phyloP scores from a whole-genome alignment of 2,797 vertebrate species.

The Bradypus variegatus region DNA sequence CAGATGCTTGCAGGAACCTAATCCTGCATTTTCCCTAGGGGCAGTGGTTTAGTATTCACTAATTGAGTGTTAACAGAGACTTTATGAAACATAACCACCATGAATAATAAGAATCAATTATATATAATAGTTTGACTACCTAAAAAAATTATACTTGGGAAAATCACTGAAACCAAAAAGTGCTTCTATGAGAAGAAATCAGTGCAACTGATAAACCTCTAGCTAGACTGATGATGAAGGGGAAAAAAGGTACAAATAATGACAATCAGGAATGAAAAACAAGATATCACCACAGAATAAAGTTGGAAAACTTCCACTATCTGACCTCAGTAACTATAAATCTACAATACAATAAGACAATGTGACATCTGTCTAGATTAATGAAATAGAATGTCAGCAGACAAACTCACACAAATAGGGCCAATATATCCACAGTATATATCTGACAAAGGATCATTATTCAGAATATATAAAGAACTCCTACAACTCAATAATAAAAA shows the following conservation, averaged over 20 bases:
- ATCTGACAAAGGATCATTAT: neutral
- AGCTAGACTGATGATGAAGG: neutral
- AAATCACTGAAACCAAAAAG: neutral
- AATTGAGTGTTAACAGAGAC: no score
- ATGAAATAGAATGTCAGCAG: neutral
- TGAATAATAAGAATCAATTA: no score
- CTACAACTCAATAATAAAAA: neutral
- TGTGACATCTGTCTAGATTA: neutral
- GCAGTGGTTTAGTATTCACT: no score
- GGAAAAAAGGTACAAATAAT: neutral
- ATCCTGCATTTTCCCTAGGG: no score
- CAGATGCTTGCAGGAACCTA: no score
- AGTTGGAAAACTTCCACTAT: neutral
- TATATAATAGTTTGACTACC: no score
- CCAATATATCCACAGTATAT: neutral
- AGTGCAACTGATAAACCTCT: neutral
- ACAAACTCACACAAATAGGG: neutral
- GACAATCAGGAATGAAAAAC: neutral
- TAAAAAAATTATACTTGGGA: neutral
- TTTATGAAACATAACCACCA: no score
- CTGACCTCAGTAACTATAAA: neutral
- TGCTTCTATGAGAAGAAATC: neutral
- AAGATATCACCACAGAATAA: neutral
- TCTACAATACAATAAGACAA: neutral
- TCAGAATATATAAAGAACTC: neutral